A percentile compares a stretch with the other conserved stretches of the same genome.
Evolutionary conservation across 2,888 invertebrate species (phyloP).

Genomic region (Phorcus lineatus): DNA sequence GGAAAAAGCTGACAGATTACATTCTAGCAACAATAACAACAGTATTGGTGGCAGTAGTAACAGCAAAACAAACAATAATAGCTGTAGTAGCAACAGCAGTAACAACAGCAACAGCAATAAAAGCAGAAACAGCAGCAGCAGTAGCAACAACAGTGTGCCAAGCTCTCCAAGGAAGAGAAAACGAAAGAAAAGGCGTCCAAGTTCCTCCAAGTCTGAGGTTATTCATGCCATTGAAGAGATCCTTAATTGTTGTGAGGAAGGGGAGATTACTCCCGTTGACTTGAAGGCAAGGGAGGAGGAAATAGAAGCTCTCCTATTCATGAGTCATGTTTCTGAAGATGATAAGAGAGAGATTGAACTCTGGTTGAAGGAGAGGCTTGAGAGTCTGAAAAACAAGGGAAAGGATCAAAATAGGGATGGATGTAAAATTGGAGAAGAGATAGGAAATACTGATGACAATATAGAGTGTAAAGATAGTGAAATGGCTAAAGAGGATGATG

Average conservation of each 20-base stretch:
- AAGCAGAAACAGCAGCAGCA: too few species aligned
- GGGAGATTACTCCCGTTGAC: conserved; percentile 32
- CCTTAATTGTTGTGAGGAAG: conserved; percentile 44
- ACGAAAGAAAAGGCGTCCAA: background rate
- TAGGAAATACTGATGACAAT: background rate
- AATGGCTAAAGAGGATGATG: background rate
- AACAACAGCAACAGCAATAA: too few species aligned
- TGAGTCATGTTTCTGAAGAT: conserved; percentile 43
- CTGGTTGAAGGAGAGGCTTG: background rate
- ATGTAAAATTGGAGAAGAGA: background rate
- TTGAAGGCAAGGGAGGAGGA: conserved; percentile 47
- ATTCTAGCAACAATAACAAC: too few species aligned
- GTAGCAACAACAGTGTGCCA: background rate
- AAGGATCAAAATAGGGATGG: background rate
- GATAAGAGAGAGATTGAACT: conserved; percentile 30
- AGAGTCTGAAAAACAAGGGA: background rate
- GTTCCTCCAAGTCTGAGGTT: conserved; percentile 21
- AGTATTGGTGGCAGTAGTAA: too few species aligned
- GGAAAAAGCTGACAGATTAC: too few species aligned
- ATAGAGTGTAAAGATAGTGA: background rate
- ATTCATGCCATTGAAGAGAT: conserved; percentile 43
- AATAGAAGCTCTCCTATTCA: conserved; percentile 50
- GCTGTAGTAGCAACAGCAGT: too few species aligned
- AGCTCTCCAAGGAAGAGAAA: background rate
- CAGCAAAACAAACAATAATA: too few species aligned